Evolutionary conservation across 92 coral and sea anemone genomes (phyloP), one percentile per base, ranked within the genome.

Genomic region (Zoanthus sociatus): DNA sequence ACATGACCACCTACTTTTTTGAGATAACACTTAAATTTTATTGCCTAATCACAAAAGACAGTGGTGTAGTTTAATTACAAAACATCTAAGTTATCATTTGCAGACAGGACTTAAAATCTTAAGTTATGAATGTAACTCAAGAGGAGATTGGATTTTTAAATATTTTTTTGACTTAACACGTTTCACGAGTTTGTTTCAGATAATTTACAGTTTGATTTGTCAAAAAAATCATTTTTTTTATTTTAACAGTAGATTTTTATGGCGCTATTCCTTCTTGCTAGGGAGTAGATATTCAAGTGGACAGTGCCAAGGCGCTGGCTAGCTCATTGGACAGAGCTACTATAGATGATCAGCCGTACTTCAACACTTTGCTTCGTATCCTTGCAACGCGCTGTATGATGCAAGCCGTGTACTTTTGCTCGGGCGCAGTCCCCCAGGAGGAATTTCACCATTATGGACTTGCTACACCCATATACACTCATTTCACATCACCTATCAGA

Each of bases 381-480:
- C 83, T 97, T 90, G 95, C 99, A 66, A 97, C 99, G 15, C 95
- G 99, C 54, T 93, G 99, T 92, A 97, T 97, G 99, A 95, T 97
- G 98, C 98, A 97, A 90, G 99, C 99, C 71, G 97, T 97, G 56
- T 97, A 97, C 91, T 97, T 97, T 89, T 97, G 99, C 88, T 95
- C 98, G 87, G 99, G 99, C 88, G 92, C 92, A 93, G 87, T 97
- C 74, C 90, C 94, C 74, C 87, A 92, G 77, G 99, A 95, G 51
- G 95, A 97, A 86, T 97, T 92, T 66, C 89, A 53, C 9, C 99
- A 97, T 90, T 97, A 97, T 88, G 99, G 99, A 68, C 90, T 97
- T 87, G 99, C 99, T 32, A 92, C 99, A 44, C 98, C 99, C 45
- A 97, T 97, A 73, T 97, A 97, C 74, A 95, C 99, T 16, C 99